Conservation (phyloP, 2,113 vertebrate species). For the Oenanthe melanoleuca region DNA sequence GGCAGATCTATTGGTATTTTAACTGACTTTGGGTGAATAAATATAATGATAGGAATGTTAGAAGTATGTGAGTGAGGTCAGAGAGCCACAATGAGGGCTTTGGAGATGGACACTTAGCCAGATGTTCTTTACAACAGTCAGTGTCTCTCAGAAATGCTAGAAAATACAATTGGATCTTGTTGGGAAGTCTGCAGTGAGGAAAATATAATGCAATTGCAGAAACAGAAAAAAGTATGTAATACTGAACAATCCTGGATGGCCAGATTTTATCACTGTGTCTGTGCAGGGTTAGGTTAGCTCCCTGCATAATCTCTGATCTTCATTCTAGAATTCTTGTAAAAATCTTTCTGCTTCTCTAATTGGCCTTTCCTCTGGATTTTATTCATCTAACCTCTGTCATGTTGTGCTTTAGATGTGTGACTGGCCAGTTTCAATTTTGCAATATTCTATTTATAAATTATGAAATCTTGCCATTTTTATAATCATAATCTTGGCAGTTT, state of each 20-base stretch:
- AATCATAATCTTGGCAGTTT: not conserved
- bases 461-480: not conserved
- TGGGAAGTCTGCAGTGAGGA: not conserved
- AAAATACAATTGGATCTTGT: conserved; percentile 52
- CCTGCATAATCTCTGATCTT: not conserved
- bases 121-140: conserved; percentile 23
- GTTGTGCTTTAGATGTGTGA: not conserved
- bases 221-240: not conserved
- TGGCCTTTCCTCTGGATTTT: not conserved
- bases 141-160: not conserved
- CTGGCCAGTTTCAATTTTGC: not conserved
- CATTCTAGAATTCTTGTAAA: not conserved
- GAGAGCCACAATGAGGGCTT: conserved; percentile 22
- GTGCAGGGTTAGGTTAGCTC: not conserved
- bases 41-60: not conserved
- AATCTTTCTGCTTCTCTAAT: not conserved
- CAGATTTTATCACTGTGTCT: not conserved
- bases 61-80: not conserved
- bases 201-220: not conserved
- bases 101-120: not conserved
- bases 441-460: not conserved
- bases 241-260: not conserved
- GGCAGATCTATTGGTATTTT: not conserved
- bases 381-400: rapidly evolving
- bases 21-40: not conserved